Base-by-base conservation (phyloP, 64 coral and sea anemone species). In the Acropora tenuis region DNA sequence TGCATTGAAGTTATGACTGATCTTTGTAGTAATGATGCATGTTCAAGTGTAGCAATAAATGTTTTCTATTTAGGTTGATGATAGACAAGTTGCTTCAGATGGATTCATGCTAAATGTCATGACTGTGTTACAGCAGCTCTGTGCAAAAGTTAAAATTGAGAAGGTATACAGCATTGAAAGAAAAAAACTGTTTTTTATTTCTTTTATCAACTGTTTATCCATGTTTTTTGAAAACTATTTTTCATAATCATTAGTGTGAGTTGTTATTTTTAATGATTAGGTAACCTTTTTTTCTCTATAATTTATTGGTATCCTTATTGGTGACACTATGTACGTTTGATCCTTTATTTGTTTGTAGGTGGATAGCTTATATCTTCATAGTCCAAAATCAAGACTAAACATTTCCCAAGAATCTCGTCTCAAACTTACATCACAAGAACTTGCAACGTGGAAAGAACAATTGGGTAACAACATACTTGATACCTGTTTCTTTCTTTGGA, bases 81-180 rank as follows among this genome's bases (percentile, higher is more conserved):
- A 99, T 69, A 91, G 88, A 63, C 94, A 99, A 89, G 87, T 96
- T 59, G 94, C 94, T 10, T 93, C 90, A 69, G 94, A 99, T 96
- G 97, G 97, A 30, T 99, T 99, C 68, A 96, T 94, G 93, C 60
- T 93, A 18, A 99, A 99, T 79, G 86, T 99, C 74, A 91, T 99
- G 94, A 75, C 92, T 18, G 94, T 99, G 44, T 76, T 99, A 74
- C 97, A 99, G 69, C 91, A 93, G 75, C 73, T 99, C 1, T 99
- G 97, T 93, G 73, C 88, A 17, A 99, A 99, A 69, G 97, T 99
- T 46, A 99, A 90, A 52, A 82, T 99, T 73, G 94, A 99, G 30
- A 99, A 99, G 87, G 97, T 99, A 88, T 30, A 30, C 30, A 30
- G 30, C 30, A 30, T 30, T 30, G 30, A 30, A 30, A 30, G 30